Conservation (phyloP, 2,888 invertebrate genomes). For the Ryuthela nishihirai region DNA sequence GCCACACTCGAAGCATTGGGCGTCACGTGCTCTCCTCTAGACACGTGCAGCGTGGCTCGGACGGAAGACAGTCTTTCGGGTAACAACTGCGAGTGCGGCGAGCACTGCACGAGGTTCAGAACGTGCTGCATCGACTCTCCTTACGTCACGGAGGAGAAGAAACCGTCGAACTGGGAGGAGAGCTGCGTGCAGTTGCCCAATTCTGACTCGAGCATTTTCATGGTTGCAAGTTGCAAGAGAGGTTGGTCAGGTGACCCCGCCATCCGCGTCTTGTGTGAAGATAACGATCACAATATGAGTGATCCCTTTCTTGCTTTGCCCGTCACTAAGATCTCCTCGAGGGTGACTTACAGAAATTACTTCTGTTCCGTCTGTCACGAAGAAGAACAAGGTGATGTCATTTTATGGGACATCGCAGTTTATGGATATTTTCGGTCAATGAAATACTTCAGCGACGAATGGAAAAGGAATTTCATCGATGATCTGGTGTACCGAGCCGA, state of each 20-base stretch:
- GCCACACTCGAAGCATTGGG: conserved; percentile 5
- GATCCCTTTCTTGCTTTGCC: not conserved
- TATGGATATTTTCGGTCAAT: too few species aligned
- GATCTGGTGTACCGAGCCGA: not conserved
- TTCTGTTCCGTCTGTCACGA: not conserved
- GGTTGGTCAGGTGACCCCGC: not conserved
- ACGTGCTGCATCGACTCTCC: conserved; percentile 17
- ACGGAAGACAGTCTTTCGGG: not conserved
- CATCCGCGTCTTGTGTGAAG: not conserved
- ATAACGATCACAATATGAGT: not conserved
- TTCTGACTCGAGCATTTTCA: too few species aligned
- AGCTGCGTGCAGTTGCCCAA: too few species aligned
- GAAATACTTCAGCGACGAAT: too few species aligned
- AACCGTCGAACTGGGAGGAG: too few species aligned
- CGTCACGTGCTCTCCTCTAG: not conserved
- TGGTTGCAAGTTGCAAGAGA: not conserved
- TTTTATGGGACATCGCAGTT: not conserved
- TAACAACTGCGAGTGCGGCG: conserved; percentile 19
- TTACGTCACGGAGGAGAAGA: not conserved
- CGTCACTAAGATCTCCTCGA: not conserved
- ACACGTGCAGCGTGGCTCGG: conserved; percentile 1
- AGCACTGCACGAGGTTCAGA: not conserved
- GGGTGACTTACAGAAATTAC: not conserved
- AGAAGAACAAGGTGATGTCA: not conserved
- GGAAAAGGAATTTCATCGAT: too few species aligned